Evolutionary conservation across 2,888 invertebrate genomes (phyloP).

Genomic region (Heliconius aoede): DNA sequence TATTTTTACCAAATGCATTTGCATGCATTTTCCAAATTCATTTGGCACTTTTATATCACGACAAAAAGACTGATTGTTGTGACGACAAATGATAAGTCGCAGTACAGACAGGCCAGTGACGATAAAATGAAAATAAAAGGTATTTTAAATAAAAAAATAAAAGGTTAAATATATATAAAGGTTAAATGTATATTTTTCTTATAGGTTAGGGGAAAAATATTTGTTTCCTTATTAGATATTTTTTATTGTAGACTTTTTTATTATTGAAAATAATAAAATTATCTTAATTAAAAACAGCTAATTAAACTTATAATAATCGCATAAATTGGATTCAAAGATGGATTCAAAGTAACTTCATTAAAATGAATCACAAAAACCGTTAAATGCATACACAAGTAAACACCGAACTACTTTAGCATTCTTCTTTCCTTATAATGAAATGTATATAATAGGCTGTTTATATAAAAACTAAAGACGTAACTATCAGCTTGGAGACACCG

Average conservation of each 20-base stretch:
- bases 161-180: too few species aligned
- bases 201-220: too few species aligned
- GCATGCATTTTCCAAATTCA: constrained; percentile 26
- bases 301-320: too few species aligned
- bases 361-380: neutral
- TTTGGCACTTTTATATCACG: constrained; percentile 34
- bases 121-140: constrained; percentile 34
- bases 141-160: too few species aligned
- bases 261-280: too few species aligned
- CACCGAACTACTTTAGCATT: neutral
- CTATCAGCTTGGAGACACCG: constrained; percentile 16
- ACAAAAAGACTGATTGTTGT: constrained; percentile 39
- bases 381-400: neutral
- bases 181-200: too few species aligned
- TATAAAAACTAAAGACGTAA: neutral
- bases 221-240: too few species aligned
- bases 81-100: constrained; percentile 33
- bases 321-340: too few species aligned
- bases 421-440: neutral
- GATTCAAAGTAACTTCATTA: too few species aligned
- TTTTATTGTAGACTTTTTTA: too few species aligned
- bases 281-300: too few species aligned
- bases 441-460: neutral
- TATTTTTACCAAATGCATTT: neutral
- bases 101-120: constrained; percentile 30